Percentiles rank a stretch among this genome's conserved stretches.
phyloP scores from a whole-genome alignment of 2,113 vertebrate genomes.

The Cricetomys ansorgei region DNA sequence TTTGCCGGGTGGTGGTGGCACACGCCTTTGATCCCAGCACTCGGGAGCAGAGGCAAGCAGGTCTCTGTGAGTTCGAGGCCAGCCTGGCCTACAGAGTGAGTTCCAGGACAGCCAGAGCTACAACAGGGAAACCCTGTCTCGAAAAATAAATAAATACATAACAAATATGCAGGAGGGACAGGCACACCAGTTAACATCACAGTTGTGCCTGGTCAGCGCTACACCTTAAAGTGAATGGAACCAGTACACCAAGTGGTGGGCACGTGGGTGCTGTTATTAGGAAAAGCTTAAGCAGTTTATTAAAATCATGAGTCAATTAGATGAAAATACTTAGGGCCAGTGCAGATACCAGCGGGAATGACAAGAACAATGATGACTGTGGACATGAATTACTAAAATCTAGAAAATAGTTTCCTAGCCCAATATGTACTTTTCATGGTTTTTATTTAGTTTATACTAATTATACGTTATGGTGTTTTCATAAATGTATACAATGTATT shows the following conservation, averaged over 20 bases:
- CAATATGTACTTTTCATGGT: neutral
- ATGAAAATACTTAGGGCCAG: constrained; percentile 25
- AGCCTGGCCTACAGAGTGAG: too few species aligned
- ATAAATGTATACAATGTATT: neutral
- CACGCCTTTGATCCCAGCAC: too few species aligned
- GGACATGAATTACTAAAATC: neutral
- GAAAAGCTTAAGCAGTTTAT: neutral
- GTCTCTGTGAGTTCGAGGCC: too few species aligned
- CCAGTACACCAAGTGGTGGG: neutral
- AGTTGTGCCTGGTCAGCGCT: neutral
- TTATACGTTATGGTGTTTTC: neutral
- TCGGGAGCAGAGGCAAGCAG: too few species aligned
- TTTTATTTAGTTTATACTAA: too few species aligned
- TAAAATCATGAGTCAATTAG: neutral
- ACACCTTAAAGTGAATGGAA: neutral
- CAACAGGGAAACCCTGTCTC: too few species aligned
- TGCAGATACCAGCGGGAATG: neutral
- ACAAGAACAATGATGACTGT: neutral
- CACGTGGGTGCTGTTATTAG: neutral
- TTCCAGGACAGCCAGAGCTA: too few species aligned
- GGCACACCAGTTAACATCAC: neutral
- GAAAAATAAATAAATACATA: too few species aligned
- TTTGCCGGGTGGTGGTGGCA: too few species aligned
- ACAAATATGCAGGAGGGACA: neutral
- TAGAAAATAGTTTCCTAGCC: neutral